These are phyloP conservation scores for Gastrophysa polygoni DNA, from an alignment of 2,888 invertebrate species.

Conservation along the genomic window DNA sequence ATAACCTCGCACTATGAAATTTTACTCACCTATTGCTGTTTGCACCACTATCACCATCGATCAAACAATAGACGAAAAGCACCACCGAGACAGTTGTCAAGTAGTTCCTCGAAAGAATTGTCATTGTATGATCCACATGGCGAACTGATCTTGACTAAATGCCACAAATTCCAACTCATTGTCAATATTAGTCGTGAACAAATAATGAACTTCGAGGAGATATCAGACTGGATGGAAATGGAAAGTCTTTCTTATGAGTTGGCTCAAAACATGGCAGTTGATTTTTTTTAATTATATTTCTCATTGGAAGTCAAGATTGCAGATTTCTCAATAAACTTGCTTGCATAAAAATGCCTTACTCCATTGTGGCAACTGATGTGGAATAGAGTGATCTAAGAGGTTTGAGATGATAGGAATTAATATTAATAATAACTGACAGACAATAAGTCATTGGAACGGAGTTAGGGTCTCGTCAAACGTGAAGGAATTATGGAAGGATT, in stretches of 20 bases:
- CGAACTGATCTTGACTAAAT: slow-evolving; percentile 35
- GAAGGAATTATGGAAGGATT: too few species aligned
- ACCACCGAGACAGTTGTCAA: slow-evolving; percentile 32
- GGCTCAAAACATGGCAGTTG: too few species aligned
- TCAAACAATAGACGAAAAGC: slow-evolving; percentile 37
- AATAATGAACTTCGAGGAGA: slow-evolving; percentile 20
- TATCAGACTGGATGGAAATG: background rate
- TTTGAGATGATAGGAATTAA: too few species aligned
- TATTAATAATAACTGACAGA: too few species aligned
- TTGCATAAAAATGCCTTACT: too few species aligned
- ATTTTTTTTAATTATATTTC: background rate
- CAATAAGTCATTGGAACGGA: too few species aligned
- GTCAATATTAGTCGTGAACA: slow-evolving; percentile 31
- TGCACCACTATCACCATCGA: slow-evolving; percentile 34
- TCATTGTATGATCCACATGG: slow-evolving; percentile 43
- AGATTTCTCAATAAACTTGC: too few species aligned
- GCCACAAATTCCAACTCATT: slow-evolving; percentile 26
- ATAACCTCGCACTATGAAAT: slow-evolving; percentile 13
- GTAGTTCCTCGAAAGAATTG: slow-evolving; percentile 34
- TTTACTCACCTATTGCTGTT: slow-evolving; percentile 37
- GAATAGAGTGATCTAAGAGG: too few species aligned
- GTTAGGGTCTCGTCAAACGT: too few species aligned
- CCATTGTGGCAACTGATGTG: too few species aligned
- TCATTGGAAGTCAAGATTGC: too few species aligned
- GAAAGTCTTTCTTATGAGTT: too few species aligned